Conservation (phyloP, 2,888 invertebrate genomes). For the Epirrita christyi region DNA sequence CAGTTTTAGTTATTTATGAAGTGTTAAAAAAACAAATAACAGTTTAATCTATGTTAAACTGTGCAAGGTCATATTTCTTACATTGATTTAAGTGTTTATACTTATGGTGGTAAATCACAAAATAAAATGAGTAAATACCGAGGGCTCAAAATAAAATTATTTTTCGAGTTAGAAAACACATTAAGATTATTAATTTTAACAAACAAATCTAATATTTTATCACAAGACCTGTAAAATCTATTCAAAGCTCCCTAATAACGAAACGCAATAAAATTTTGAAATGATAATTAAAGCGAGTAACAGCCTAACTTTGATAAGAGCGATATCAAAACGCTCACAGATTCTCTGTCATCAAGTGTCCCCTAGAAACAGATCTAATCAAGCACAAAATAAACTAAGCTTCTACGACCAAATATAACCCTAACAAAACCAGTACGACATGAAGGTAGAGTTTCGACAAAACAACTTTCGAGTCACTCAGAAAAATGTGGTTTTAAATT, state of each 20-base stretch:
- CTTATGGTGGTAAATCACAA: neutral
- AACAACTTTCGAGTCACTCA: no score
- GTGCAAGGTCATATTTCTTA: no score
- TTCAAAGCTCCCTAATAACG: conserved; percentile 16
- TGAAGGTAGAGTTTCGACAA: no score
- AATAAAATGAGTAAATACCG: neutral
- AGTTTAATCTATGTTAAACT: no score
- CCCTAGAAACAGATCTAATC: conserved; percentile 24
- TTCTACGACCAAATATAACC: neutral
- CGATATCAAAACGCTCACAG: conserved; percentile 21
- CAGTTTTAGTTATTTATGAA: no score
- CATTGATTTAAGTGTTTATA: no score
- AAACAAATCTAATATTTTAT: conserved; percentile 20
- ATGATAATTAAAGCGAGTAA: conserved; percentile 19
- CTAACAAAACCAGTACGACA: neutral
- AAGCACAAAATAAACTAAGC: conserved; percentile 5
- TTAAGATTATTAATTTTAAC: conserved; percentile 4
- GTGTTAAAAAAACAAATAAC: no score
- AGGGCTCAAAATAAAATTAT: neutral
- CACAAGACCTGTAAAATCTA: conserved; percentile 9
- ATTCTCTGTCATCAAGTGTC: conserved; percentile 18
- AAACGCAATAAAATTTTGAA: conserved; percentile 23
- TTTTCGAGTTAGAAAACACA: neutral
- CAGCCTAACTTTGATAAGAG: conserved; percentile 27
- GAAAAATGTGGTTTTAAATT: no score